phyloP scores from a whole-genome alignment of 2,888 invertebrate species.

The Candidula unifasciata region DNA sequence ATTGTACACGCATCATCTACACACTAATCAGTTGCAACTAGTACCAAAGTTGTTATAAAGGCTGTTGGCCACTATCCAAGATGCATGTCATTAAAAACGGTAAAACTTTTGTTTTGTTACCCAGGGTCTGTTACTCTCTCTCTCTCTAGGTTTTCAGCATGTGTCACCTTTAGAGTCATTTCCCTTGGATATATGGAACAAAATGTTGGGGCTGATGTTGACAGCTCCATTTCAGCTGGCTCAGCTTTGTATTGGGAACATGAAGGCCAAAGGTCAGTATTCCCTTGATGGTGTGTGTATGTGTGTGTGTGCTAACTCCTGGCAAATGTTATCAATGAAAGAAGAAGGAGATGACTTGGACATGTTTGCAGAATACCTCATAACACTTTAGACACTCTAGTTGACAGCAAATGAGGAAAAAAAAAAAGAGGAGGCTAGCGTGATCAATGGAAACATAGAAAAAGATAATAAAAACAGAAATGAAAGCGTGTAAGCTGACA shows the following conservation, averaged over 20 bases:
- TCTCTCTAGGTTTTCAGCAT: conserved; percentile 64
- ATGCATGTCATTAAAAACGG: too few relatives aligned
- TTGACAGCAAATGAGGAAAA: not conserved
- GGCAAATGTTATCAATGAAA: too few relatives aligned
- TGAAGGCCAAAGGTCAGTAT: not conserved
- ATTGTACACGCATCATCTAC: too few relatives aligned
- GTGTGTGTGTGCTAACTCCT: too few relatives aligned
- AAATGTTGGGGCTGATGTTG: conserved; percentile 65
- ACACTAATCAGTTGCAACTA: too few relatives aligned
- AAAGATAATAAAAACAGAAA: too few relatives aligned
- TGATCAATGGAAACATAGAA: not conserved
- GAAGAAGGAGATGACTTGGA: too few relatives aligned
- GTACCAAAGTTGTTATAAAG: too few relatives aligned
- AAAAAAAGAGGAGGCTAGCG: not conserved
- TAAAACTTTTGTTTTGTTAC: too few relatives aligned
- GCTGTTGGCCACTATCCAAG: too few relatives aligned
- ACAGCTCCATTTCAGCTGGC: conserved; percentile 68
- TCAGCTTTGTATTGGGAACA: conserved; percentile 2
- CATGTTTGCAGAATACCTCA: too few relatives aligned
- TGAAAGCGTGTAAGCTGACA: too few relatives aligned
- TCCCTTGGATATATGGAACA: conserved; percentile 69
- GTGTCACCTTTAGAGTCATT: conserved; percentile 65
- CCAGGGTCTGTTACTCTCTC: not conserved
- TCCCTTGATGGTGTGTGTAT: not conserved
- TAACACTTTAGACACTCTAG: not conserved